Base-by-base conservation (phyloP, 2,113 vertebrate species). In the Malurus alboscapulatus region DNA sequence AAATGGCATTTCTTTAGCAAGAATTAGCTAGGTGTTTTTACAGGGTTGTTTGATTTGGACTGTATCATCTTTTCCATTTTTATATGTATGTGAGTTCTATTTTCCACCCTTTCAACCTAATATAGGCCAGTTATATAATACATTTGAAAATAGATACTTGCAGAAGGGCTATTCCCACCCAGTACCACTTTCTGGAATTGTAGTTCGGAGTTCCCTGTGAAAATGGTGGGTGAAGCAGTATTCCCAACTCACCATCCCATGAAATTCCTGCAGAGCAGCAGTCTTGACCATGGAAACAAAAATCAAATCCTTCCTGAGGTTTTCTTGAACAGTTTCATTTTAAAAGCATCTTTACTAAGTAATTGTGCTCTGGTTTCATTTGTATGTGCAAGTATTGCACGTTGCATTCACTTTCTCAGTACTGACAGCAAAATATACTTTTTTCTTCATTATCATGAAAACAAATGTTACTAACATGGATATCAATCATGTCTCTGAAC, bases 181-280 rank as follows among this genome's bases (percentile, higher is more conserved):
- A 10, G 7, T 29, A 45, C 22, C 4, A 3, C 9, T 58, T 75
- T 82, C 66, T 76, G 29, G 22, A 85, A 32, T 4, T 34, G 16
- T 24, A 57, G 34, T 36, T 66, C 21, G 7, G 38, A 55, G 27
- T 59, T 82, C 67, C 14, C 50, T 68, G 40, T 76, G n/a, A 53
- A 61, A 47, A 44, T 0, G 0, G 14, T 27, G 9, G 6, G 9
- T 55, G 32, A 86, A 62, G 14, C 20, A 66, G 16, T 47, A 73
- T 73, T 29, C 42, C 29, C 5, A 3, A 40, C 9, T 66, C 54
- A 73, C 5, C 14, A 54, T 38, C 18, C 42, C 13, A 18, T 66
- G 30, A 69, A 83, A 32, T 34, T 80, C 9, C 13, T 26, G 6
- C 4, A 61, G 5, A 79, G 14, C 14, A 69, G 9, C 24, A 29